Conservation (phyloP, 2,113 vertebrate species). For the Todiramphus saurophagus region DNA sequence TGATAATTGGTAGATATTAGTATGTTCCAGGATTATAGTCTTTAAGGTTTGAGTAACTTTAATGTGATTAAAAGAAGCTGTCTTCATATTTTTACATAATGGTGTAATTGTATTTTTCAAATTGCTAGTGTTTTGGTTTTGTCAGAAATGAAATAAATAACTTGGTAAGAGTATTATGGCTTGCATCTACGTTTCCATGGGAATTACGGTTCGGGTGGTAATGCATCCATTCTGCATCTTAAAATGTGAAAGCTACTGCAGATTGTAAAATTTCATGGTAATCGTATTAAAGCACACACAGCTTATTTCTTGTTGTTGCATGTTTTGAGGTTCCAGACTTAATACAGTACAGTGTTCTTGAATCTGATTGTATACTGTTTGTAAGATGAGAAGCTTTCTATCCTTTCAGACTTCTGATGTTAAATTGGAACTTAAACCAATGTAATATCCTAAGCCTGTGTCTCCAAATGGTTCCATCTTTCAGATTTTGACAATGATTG, state of each 20-base stretch:
- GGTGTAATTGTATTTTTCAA: accelerated
- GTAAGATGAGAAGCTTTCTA: neutral
- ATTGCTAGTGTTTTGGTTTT: neutral
- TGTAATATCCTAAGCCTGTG: too few relatives aligned
- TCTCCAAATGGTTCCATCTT: neutral
- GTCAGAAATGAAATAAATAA: neutral
- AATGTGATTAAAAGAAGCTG: neutral
- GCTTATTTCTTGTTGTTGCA: neutral
- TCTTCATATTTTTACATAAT: neutral
- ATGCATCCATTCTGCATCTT: accelerated
- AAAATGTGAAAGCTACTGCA: accelerated
- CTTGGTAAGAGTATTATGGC: neutral
- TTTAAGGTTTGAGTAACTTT: neutral
- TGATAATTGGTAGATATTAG: accelerated
- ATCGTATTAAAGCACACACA: accelerated
- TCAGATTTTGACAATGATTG: neutral
- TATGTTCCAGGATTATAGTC: accelerated
- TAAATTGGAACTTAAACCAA: neutral
- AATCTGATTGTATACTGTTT: accelerated
- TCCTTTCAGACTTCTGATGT: neutral
- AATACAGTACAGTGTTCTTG: accelerated
- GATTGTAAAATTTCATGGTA: neutral
- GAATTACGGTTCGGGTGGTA: neutral
- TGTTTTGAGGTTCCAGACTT: neutral
- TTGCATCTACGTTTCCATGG: accelerated